Evolutionary conservation across 2,113 vertebrate genomes (phyloP), one percentile per base, ranked within the genome.

Genomic region (Aix galericulata): DNA sequence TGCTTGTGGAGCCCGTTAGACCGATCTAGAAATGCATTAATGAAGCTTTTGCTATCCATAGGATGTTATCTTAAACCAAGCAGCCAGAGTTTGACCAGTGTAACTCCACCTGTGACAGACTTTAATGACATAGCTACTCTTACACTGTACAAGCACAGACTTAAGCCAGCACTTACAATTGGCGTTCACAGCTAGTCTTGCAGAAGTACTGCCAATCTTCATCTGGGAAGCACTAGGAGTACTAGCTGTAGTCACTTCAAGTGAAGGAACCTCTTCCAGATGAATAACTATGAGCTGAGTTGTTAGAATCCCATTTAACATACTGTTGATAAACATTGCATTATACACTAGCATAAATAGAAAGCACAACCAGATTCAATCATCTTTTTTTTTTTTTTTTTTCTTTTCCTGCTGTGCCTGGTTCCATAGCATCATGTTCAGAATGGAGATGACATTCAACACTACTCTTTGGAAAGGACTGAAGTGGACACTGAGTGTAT

Each of bases 401-500:
- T 82, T 85, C 23, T 46, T 46, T 4, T 1, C 23, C 48, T 38
- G 75, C 71, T 46, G 23, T 4, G 1, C 16, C 25, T 73, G 9
- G 15, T 29, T 84, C 32, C 69, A 82, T 52, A 42, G 18, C 67
- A 82, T 25, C 34, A 69, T 1, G 0, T 9, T 67, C 5, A 15
- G 60, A 44, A 78, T 60, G 26, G 7, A 83, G 4, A 68, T 8
- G 58, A 55, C 27, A 46, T 82, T 56, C n/a, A 72, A 26, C 13
- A 23, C 0, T 40, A 2, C 11, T 56, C 1, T 56, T 82, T 38
- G 17, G 9, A 89, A 94, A 10, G 17, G 42, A 17, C 3, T 22
- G 11, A 55, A 83, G 20, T 18, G 31, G 52, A 17, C 78, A 52
- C 17, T 0, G 1, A 2, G 2, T 4, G 9, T 38, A 13, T 15